Percentiles rank a stretch among this genome's conserved stretches.
Evolutionary conservation across 2,888 invertebrate species (phyloP).

Genomic region (Ochlodes sylvanus): DNA sequence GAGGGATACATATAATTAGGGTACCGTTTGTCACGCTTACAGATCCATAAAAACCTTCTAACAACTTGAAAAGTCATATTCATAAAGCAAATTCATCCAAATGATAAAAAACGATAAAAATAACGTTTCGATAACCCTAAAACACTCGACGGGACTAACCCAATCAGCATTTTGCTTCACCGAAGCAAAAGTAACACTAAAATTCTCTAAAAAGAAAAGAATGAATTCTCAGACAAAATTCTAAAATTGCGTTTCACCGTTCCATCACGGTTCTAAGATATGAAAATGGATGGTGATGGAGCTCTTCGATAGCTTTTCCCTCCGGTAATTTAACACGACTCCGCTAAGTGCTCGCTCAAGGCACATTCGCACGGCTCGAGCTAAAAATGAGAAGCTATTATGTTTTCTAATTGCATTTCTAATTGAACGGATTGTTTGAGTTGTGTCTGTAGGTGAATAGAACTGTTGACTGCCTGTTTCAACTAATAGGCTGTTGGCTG

Average conservation of each 20-base stretch:
- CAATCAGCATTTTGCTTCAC: not conserved
- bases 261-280: slow-evolving; percentile 13
- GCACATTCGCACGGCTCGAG: slow-evolving; percentile 34
- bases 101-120: no score
- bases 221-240: slow-evolving; percentile 9
- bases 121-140: no score
- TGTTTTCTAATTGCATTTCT: slow-evolving; percentile 1
- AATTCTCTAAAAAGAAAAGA: not conserved
- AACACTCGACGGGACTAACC: no score
- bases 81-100: no score
- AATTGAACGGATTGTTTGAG: slow-evolving; percentile 1
- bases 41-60: no score
- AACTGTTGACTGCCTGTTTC: not conserved
- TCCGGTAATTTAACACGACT: slow-evolving; percentile 67
- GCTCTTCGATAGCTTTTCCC: slow-evolving; percentile 51
- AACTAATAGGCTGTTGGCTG: not conserved
- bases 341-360: slow-evolving; percentile 70
- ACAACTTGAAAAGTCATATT: no score
- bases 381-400: slow-evolving; percentile 15
- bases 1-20: no score
- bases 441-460: not conserved
- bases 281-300: slow-evolving; percentile 33
- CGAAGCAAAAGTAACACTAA: not conserved
- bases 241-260: slow-evolving; percentile 6
- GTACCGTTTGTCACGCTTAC: no score